Conservation (phyloP, 2,888 invertebrate species). For the Sesia apiformis region DNA sequence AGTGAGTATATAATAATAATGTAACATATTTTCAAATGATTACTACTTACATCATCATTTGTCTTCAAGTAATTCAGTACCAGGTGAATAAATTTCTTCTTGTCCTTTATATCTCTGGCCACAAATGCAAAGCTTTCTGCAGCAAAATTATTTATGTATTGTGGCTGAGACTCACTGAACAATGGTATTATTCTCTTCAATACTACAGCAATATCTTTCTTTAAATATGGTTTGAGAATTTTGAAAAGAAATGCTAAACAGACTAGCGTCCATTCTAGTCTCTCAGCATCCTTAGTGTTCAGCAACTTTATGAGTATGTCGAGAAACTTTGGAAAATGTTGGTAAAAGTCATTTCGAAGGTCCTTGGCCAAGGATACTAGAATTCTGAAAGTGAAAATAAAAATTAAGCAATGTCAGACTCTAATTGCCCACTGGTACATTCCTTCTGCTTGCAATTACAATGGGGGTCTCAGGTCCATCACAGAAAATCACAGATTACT, state of each 20-base stretch:
- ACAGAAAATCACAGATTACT: too few species aligned
- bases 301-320: slow-evolving; percentile 81
- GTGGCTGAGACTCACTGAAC: slow-evolving; percentile 83
- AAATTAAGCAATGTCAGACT: neutral
- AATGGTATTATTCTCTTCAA: slow-evolving; percentile 83
- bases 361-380: slow-evolving; percentile 90
- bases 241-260: slow-evolving; percentile 94
- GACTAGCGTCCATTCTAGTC: slow-evolving; percentile 89
- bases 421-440: too few species aligned
- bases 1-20: too few species aligned
- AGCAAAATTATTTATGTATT: slow-evolving; percentile 93
- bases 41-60: slow-evolving; percentile 78
- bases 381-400: slow-evolving; percentile 73
- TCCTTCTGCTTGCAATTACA: too few species aligned
- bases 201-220: slow-evolving; percentile 84
- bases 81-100: slow-evolving; percentile 80
- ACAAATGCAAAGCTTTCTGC: slow-evolving; percentile 97
- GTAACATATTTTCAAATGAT: too few species aligned
- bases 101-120: slow-evolving; percentile 89
- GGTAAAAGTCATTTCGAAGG: slow-evolving; percentile 90
- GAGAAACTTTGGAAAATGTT: slow-evolving; percentile 86
- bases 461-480: too few species aligned
- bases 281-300: slow-evolving; percentile 85
- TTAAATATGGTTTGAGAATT: slow-evolving; percentile 86
- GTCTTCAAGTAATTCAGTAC: slow-evolving; percentile 79